Percentiles rank a stretch among this genome's conserved stretches.
Conservation (phyloP, 2,888 invertebrate genomes). For the Parapristionchus giblindavisi region DNA sequence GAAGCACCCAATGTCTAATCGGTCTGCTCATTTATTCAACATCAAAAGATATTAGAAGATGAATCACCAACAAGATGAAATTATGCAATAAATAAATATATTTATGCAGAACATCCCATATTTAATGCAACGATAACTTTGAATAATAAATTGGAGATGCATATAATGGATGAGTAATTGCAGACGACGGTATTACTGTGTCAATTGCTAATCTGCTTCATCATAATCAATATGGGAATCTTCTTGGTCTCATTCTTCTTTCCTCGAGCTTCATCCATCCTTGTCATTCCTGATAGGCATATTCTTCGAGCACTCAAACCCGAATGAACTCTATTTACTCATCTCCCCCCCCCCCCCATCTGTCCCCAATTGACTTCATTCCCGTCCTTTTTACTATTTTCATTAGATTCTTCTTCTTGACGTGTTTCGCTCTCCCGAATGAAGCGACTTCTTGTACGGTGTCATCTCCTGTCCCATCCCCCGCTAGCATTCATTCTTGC, state of each 20-base stretch:
- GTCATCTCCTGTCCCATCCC: no score
- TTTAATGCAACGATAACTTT: not conserved
- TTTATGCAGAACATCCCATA: not conserved
- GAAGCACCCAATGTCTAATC: not conserved
- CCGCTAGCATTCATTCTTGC: no score
- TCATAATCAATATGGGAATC: conserved; percentile 21
- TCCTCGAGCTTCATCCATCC: conserved; percentile 31
- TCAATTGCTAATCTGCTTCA: conserved; percentile 36
- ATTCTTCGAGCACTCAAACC: conserved; percentile 22
- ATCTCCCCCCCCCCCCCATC: not conserved
- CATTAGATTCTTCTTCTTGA: not conserved
- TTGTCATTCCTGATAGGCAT: conserved; percentile 24
- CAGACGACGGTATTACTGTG: conserved; percentile 6
- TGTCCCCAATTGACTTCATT: not conserved
- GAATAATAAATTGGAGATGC: not conserved
- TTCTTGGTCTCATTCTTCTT: conserved; percentile 18
- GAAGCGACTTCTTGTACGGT: no score
- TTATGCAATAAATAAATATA: not conserved
- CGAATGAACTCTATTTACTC: no score
- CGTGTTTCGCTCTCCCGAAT: not conserved
- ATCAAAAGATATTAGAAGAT: not conserved
- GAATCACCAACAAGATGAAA: not conserved
- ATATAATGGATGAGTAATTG: not conserved
- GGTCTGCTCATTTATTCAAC: not conserved
- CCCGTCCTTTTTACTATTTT: no score